Conservation (phyloP, 2,113 vertebrate species). For the Xiphias gladius region DNA sequence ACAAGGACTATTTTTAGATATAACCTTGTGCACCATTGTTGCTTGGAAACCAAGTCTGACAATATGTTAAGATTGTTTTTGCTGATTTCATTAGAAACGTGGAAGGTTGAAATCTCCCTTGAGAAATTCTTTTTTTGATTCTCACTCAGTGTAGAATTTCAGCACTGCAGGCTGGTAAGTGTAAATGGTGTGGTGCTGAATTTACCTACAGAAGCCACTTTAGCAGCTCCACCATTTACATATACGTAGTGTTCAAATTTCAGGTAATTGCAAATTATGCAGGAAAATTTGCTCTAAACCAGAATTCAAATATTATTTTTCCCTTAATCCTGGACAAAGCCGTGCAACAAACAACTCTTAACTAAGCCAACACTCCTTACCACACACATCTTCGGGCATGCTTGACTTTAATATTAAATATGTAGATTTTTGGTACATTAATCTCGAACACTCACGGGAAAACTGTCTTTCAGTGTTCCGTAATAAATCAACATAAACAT, state of each 20-base stretch:
- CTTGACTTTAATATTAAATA: background rate
- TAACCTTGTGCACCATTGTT: constrained; percentile 68
- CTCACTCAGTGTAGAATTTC: background rate
- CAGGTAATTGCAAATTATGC: constrained; percentile 34
- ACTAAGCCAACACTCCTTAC: background rate
- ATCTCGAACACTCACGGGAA: background rate
- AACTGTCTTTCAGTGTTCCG: background rate
- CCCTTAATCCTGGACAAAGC: background rate
- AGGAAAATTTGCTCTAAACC: constrained; percentile 6
- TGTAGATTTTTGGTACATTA: background rate
- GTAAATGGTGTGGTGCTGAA: constrained; percentile 15
- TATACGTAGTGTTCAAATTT: constrained; percentile 22
- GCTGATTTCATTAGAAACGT: constrained; percentile 45
- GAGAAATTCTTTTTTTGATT: constrained; percentile 3
- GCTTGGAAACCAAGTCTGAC: constrained; percentile 75
- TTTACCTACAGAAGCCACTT: constrained; percentile 50
- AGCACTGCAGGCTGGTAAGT: background rate
- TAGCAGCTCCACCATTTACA: constrained; percentile 45
- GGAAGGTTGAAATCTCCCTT: constrained; percentile 23
- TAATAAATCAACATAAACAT: background rate
- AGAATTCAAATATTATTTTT: constrained; percentile 25
- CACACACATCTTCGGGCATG: background rate
- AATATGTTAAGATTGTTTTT: constrained; percentile 37
- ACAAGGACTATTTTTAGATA: constrained; percentile 71
- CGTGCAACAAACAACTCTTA: background rate